Base-by-base conservation (phyloP, 2,797 vertebrate species). In the Syndactyla subalaris region DNA sequence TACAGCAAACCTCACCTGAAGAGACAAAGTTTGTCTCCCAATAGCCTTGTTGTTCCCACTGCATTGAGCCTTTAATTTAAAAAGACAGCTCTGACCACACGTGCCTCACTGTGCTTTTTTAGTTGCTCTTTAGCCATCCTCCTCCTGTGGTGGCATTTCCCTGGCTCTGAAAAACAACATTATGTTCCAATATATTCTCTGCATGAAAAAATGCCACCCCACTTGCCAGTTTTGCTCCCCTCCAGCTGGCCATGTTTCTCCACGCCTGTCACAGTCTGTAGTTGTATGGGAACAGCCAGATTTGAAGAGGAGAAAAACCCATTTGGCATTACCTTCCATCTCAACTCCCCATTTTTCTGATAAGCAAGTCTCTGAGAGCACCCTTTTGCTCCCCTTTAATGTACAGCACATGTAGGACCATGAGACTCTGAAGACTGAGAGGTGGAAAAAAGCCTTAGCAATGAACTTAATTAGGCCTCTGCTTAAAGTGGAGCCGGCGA, bases 111-210 rank as follows among this genome's bases (percentile, higher is more conserved):
- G 0, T 61, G 19, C 7, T 46, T 89, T 68, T 66, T 80, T 12
- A n/a, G 20, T n/a, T 3, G 2, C 27, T 68, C 75, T 89, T 91
- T 75, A 96, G 57, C 67, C 66, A 59, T 65, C 30, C 14, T 83
- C 57, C 65, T 92, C 23, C 49, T 48, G 19, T 0, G 2, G 38
- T 10, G 9, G 57, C 57, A 80, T 91, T 92, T 93, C 89, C 11
- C 62, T 91, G 84, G 74, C 75, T 95, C 65, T 91, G 71, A 77
- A 82, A 94, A 91, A 59, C 59, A 94, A 59, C 81, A 54, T 74
- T 58, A 67, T 93, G 77, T 92, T 92, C 88, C 49, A 85, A 39
- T 94, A n/a, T 63, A 92, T 89, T 97, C 93, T 90, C 84, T 57
- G 43, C 78, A 65, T 77, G 75, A 88, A 82, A 75, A 94, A 86